Conservation (phyloP, 2,113 vertebrate species). For the Platysternon megacephalum region DNA sequence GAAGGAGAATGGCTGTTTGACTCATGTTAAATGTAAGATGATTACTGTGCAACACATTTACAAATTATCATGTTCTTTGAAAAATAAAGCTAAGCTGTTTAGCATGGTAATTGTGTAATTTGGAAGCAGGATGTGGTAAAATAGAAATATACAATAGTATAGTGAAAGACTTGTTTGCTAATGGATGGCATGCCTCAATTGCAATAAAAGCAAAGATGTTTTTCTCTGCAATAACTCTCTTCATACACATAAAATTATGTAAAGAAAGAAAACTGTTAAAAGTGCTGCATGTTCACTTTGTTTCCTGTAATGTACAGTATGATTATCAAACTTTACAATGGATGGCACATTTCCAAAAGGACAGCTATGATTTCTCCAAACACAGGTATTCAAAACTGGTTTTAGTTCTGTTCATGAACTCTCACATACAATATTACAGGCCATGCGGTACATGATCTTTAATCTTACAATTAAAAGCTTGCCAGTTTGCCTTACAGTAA, state of each 20-base stretch:
- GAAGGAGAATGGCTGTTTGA: constrained; percentile 70
- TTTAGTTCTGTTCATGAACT: not conserved
- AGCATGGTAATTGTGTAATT: constrained; percentile 74
- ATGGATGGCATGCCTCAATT: constrained; percentile 52
- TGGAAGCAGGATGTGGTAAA: constrained; percentile 61
- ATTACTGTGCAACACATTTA: constrained; percentile 72
- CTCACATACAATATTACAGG: fast-evolving
- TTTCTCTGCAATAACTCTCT: constrained; percentile 71
- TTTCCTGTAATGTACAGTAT: constrained; percentile 27
- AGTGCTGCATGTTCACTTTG: constrained; percentile 66
- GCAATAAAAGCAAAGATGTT: constrained; percentile 73
- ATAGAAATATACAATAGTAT: constrained; percentile 53
- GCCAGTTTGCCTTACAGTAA: not conserved
- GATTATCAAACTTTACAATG: constrained; percentile 25
- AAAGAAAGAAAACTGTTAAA: constrained; percentile 58
- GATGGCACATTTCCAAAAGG: constrained; percentile 13
- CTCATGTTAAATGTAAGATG: constrained; percentile 69
- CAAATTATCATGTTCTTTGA: constrained; percentile 64
- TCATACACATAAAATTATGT: constrained; percentile 69
- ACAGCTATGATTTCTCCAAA: not conserved
- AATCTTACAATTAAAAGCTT: not conserved
- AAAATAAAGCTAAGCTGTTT: constrained; percentile 73
- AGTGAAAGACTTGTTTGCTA: constrained; percentile 71
- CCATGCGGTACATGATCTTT: too few relatives aligned
- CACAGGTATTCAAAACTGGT: not conserved